Evolutionary conservation across 2,113 vertebrate species (phyloP).

Genomic region (Burhinus oedicnemus): DNA sequence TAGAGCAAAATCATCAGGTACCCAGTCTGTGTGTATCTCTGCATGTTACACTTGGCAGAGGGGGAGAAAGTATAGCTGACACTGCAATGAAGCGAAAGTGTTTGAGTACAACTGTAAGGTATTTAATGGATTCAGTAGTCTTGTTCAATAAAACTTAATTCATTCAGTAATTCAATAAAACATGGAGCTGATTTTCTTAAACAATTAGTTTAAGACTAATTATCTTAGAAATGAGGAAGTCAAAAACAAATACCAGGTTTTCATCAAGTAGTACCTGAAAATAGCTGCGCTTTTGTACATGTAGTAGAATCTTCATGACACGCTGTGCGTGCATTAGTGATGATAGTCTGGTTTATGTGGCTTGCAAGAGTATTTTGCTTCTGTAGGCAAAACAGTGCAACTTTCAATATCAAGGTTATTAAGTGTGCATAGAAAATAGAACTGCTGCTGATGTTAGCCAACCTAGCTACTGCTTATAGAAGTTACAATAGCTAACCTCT

Average conservation of each 20-base stretch:
- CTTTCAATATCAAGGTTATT: neutral
- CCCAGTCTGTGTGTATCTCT: neutral
- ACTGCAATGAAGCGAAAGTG: neutral
- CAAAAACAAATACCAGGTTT: neutral
- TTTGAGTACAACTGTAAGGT: neutral
- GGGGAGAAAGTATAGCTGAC: neutral
- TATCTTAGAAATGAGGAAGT: neutral
- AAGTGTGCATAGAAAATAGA: neutral
- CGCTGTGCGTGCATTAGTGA: neutral
- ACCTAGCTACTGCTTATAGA: neutral
- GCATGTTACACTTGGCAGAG: neutral
- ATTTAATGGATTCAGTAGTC: neutral
- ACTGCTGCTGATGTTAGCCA: neutral
- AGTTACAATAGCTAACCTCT: neutral
- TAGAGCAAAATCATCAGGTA: conserved; percentile 98
- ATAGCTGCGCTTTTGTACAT: neutral
- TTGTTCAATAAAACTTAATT: neutral
- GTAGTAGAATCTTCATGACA: neutral
- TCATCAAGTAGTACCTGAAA: neutral
- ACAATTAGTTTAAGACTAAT: neutral
- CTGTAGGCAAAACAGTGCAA: neutral
- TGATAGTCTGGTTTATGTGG: neutral
- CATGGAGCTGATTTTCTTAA: neutral
- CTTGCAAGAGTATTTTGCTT: neutral
- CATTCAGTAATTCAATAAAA: neutral